Evolutionary conservation across 2,113 vertebrate species (phyloP).

Genomic region (Rissa tridactyla): DNA sequence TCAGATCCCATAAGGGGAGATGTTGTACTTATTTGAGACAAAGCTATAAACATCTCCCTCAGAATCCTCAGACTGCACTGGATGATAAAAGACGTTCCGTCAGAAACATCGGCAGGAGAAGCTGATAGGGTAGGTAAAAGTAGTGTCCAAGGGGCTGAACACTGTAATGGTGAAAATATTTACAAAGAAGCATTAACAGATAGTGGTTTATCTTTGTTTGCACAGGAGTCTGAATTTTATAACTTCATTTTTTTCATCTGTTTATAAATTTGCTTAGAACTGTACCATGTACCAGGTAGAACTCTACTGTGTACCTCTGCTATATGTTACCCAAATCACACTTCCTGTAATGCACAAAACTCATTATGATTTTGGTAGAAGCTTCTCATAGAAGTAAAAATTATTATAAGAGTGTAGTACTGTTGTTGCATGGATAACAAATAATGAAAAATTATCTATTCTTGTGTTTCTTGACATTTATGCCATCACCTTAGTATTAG

Average conservation of each 20-base stretch:
- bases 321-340: not conserved
- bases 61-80: not conserved
- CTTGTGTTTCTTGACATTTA: not conserved
- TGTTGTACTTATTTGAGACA: not conserved
- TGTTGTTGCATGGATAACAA: not conserved
- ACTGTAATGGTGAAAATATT: not conserved
- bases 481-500: not conserved
- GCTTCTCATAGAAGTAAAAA: not conserved
- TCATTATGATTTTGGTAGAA: not conserved
- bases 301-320: not conserved
- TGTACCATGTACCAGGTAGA: not conserved
- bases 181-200: not conserved
- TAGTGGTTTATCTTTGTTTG: not conserved
- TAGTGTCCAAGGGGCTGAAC: not conserved
- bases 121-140: not conserved
- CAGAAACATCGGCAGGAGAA: not conserved
- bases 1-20: not conserved
- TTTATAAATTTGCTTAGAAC: slow-evolving; percentile 21
- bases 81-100: not conserved
- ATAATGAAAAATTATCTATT: not conserved
- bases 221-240: not conserved
- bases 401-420: not conserved
- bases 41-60: not conserved
- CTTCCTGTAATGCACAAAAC: not conserved
- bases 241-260: not conserved